Percentiles rank a stretch among this genome's conserved stretches.
Conservation (phyloP, 2,113 vertebrate species). For the Lota lota region DNA sequence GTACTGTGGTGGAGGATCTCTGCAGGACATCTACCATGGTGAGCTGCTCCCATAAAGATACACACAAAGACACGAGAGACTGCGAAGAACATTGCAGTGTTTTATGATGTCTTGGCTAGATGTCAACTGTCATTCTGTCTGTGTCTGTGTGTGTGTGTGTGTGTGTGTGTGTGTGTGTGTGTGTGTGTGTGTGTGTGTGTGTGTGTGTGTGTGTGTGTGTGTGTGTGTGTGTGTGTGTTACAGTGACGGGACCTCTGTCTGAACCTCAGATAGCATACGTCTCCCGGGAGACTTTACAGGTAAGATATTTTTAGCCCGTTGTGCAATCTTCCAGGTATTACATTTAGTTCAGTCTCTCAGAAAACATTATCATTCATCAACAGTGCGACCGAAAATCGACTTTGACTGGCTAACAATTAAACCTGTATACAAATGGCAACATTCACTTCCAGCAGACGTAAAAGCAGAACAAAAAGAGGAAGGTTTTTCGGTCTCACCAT, state of each 20-base stretch:
- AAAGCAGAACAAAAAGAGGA: no score
- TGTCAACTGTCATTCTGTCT: no score
- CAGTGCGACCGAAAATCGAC: neutral
- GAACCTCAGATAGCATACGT: constrained; percentile 95
- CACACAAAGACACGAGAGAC: neutral
- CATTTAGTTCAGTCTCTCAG: no score
- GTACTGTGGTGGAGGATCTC: constrained; percentile 92
- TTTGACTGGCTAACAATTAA: neutral
- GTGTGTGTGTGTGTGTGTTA: neutral
- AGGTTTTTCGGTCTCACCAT: no score
- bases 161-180: neutral
- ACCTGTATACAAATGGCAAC: neutral
- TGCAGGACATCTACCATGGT: constrained; percentile 96
- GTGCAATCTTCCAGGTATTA: neutral
- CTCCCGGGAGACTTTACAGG: constrained; percentile 95
- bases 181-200: neutral
- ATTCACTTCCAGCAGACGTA: no score
- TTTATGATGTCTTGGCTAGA: no score
- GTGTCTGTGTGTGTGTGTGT: neutral
- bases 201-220: constrained; percentile 1
- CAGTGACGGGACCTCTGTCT: constrained; percentile 93
- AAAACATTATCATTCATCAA: no score
- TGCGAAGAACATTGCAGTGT: no score
- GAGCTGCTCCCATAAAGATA: constrained; percentile 1
- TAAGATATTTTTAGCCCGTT: constrained; percentile 48